A percentile compares a stretch with the other conserved stretches of the same genome.
Evolutionary conservation across 2,113 vertebrate genomes (phyloP).

Genomic region (Pollachius pollachius): DNA sequence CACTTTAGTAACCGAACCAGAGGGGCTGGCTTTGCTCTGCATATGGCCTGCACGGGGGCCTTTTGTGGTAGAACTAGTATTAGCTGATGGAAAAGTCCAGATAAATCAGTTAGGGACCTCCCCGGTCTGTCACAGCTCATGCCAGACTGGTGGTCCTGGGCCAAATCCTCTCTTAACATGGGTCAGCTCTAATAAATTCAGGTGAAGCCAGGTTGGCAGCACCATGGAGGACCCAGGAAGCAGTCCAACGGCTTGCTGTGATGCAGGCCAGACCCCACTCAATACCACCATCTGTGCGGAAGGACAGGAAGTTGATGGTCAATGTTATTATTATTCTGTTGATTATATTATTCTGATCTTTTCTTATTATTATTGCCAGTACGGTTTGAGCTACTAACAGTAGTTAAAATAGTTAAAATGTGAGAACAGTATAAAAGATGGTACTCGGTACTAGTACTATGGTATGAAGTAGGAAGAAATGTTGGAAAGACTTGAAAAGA

Average conservation of each 20-base stretch:
- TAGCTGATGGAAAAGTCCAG: conserved; percentile 41
- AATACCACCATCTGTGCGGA: neutral
- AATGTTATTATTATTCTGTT: conserved; percentile 2
- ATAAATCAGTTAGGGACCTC: conserved; percentile 2
- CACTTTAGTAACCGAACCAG: conserved; percentile 18
- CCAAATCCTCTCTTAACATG: conserved; percentile 31
- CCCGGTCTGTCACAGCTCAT: conserved; percentile 8
- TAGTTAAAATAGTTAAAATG: neutral
- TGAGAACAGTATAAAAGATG: no score
- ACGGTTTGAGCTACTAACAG: neutral
- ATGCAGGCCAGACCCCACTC: conserved; percentile 16
- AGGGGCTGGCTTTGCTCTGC: neutral
- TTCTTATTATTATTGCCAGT: neutral
- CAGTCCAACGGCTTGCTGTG: conserved; percentile 30
- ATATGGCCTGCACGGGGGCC: conserved; percentile 50
- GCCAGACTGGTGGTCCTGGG: conserved; percentile 7
- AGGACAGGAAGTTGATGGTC: neutral
- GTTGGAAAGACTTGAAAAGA: no score
- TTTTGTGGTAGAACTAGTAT: conserved; percentile 4
- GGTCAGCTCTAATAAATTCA: conserved; percentile 56
- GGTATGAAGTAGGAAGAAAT: no score
- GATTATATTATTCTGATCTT: neutral
- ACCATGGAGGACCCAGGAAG: conserved; percentile 37
- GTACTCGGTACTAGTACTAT: no score
- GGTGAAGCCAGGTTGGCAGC: conserved; percentile 46